Percentiles rank a stretch among this genome's conserved stretches.
phyloP scores from a whole-genome alignment of 2,888 invertebrate species.

The Hololepta plana region DNA sequence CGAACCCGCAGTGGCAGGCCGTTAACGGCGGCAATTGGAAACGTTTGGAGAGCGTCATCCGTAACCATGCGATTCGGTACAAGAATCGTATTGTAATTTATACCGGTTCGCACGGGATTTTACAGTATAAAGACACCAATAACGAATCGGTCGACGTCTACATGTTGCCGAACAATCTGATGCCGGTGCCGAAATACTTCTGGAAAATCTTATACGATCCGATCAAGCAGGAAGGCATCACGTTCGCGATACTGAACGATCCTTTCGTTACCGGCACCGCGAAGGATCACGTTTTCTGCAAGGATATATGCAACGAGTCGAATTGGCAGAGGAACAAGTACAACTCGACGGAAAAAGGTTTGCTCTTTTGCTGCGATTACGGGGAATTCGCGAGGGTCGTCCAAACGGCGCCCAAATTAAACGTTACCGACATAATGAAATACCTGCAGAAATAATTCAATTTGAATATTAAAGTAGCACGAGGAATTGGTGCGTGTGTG shows the following conservation, averaged over 20 bases:
- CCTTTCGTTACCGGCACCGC: conserved; percentile 20
- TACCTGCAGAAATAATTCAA: no score
- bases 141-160: conserved; percentile 20
- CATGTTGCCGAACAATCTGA: conserved; percentile 19
- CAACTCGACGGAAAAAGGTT: conserved; percentile 18
- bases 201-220: conserved; percentile 30
- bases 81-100: conserved; percentile 29
- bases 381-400: conserved; percentile 16
- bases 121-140: conserved; percentile 23
- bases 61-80: conserved; percentile 23
- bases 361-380: conserved; percentile 26
- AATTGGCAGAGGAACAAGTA: conserved; percentile 20
- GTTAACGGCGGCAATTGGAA: conserved; percentile 34
- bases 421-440: conserved; percentile 7
- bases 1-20: conserved; percentile 31
- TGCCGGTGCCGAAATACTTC: conserved; percentile 28
- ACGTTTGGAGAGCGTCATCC: conserved; percentile 25
- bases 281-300: conserved; percentile 17
- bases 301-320: conserved; percentile 21
- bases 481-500: no score
- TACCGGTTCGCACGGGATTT: conserved; percentile 19
- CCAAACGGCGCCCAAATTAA: conserved; percentile 11
- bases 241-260: conserved; percentile 32
- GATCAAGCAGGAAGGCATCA: conserved; percentile 24
- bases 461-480: no score